Evolutionary conservation across 2,113 vertebrate genomes (phyloP).

Genomic region (Cynopterus brachyotis): DNA sequence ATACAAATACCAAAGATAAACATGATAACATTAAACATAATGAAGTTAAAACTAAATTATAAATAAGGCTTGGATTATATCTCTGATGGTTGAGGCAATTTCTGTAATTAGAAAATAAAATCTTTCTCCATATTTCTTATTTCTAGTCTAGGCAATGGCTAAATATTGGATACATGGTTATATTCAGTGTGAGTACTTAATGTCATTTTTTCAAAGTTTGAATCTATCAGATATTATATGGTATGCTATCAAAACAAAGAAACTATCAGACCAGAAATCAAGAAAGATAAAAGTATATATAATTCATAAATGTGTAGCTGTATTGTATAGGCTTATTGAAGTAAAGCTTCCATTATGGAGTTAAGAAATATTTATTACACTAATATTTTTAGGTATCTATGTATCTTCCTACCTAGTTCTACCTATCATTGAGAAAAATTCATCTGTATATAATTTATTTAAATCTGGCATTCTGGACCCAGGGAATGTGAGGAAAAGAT

Average conservation of each 20-base stretch:
- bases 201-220: conserved; percentile 37
- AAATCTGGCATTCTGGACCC: neutral
- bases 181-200: neutral
- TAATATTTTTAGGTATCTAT: neutral
- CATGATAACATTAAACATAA: neutral
- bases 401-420: neutral
- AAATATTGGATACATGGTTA: neutral
- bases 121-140: neutral
- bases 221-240: neutral
- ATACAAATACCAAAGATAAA: conserved; percentile 48
- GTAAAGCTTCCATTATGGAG: neutral
- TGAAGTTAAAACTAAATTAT: conserved; percentile 50
- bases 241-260: neutral
- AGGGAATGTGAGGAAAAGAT: neutral
- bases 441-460: neutral
- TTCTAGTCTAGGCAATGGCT: neutral
- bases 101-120: conserved; percentile 10
- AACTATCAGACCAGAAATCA: neutral
- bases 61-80: conserved; percentile 36
- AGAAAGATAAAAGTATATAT: neutral
- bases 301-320: neutral
- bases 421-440: neutral
- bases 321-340: neutral
- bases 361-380: neutral
- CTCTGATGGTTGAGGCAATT: conserved; percentile 16